Percentiles rank a stretch among this genome's conserved stretches.
Evolutionary conservation across 2,797 vertebrate genomes (phyloP).

Genomic region (Gallinago nigripennis): DNA sequence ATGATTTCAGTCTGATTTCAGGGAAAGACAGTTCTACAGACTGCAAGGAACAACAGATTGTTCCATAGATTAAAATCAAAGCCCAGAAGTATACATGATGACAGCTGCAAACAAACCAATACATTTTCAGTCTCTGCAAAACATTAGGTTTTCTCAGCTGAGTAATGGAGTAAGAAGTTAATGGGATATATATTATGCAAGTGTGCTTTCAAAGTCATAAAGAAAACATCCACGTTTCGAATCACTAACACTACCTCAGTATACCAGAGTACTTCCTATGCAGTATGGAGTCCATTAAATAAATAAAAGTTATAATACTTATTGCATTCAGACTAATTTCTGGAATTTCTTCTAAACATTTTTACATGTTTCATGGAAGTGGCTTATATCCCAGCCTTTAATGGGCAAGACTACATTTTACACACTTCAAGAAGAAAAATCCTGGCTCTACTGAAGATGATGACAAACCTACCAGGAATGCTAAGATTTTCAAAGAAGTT

Average conservation of each 20-base stretch:
- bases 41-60: not conserved
- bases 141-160: not conserved
- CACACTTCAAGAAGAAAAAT: not conserved
- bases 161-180: not conserved
- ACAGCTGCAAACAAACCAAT: not conserved
- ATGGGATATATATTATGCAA: not conserved
- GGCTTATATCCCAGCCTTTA: not conserved
- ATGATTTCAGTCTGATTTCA: slow-evolving; percentile 2
- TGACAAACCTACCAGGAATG: not conserved
- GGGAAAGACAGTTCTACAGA: not conserved
- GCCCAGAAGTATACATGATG: not conserved
- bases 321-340: not conserved
- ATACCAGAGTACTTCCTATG: not conserved
- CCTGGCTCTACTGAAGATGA: not conserved
- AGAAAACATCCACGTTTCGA: not conserved
- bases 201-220: not conserved
- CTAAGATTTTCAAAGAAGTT: not conserved
- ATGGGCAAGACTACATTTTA: too few species aligned
- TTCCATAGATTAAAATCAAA: not conserved
- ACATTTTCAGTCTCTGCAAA: not conserved
- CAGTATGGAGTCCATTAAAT: not conserved
- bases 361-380: not conserved
- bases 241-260: not conserved
- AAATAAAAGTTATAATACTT: not conserved
- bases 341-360: not conserved